These are phyloP conservation scores for Morone chrysops DNA, from an alignment of 2,113 vertebrate genomes.

Conservation along the genomic window DNA sequence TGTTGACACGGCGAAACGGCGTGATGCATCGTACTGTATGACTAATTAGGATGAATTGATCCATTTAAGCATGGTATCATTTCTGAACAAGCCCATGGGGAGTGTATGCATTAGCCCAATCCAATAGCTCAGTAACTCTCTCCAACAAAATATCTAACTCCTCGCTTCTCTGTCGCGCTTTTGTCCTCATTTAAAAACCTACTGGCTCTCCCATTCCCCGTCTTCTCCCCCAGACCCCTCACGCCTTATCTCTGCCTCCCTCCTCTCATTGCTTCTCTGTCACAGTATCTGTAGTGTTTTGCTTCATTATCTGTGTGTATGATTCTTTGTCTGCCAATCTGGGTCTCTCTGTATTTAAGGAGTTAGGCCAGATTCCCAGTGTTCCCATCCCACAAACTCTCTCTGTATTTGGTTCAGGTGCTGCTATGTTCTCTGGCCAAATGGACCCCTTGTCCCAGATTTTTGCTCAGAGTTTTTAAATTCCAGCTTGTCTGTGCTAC, in stretches of 20 bases:
- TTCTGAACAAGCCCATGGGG: constrained; percentile 79
- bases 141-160: constrained; percentile 46
- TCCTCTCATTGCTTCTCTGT: constrained; percentile 35
- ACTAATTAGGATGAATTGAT: constrained; percentile 85
- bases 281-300: constrained; percentile 51
- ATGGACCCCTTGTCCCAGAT: constrained; percentile 52
- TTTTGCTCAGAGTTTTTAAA: constrained; percentile 26
- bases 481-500: constrained; percentile 33
- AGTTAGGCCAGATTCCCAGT: constrained; percentile 16
- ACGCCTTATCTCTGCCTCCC: constrained; percentile 29
- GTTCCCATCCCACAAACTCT: constrained; percentile 15
- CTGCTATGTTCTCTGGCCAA: constrained; percentile 58
- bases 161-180: constrained; percentile 13
- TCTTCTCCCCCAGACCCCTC: not conserved
- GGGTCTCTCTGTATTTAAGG: constrained; percentile 31
- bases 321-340: constrained; percentile 39
- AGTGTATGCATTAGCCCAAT: constrained; percentile 76
- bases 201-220: constrained; percentile 10
- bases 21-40: constrained; percentile 76
- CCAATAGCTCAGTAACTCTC: constrained; percentile 71
- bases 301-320: constrained; percentile 51
- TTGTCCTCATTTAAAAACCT: constrained; percentile 37
- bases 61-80: constrained; percentile 81
- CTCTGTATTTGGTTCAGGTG: constrained; percentile 62
- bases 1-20: constrained; percentile 76